Percentiles rank a stretch among this genome's conserved stretches.
These are phyloP conservation scores for Alauda arvensis DNA, from an alignment of 2,797 vertebrate genomes.

Conservation along the genomic window DNA sequence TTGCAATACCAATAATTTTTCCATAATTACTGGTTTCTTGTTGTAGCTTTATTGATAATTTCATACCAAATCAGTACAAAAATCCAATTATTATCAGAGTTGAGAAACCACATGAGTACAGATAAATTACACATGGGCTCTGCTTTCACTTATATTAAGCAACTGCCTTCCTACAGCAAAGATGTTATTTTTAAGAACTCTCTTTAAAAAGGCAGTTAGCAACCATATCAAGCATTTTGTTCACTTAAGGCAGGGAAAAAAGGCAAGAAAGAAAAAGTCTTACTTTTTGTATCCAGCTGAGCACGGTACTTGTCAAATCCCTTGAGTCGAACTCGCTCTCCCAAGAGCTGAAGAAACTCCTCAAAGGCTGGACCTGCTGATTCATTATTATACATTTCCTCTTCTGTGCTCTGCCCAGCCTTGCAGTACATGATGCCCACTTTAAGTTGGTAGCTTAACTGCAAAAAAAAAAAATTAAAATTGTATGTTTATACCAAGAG, in stretches of 20 bases:
- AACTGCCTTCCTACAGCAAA: neutral
- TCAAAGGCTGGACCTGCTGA: constrained; percentile 88
- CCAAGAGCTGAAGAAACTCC: constrained; percentile 94
- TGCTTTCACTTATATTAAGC: neutral
- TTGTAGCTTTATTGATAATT: neutral
- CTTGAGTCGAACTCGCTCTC: constrained; percentile 92
- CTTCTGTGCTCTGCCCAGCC: constrained; percentile 92
- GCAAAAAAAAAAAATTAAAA: constrained; percentile 30
- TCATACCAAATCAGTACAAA: neutral
- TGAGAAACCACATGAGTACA: neutral
- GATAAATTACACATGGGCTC: neutral
- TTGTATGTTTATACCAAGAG: neutral
- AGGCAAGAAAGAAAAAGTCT: constrained; percentile 26
- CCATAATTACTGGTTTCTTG: neutral
- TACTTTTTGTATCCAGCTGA: constrained; percentile 95
- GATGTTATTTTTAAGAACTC: neutral
- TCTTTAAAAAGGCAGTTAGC: neutral
- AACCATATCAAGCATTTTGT: neutral
- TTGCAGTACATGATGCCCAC: constrained; percentile 97
- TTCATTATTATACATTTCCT: constrained; percentile 99
- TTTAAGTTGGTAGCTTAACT: constrained; percentile 96
- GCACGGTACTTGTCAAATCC: constrained; percentile 95
- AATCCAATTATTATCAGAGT: neutral
- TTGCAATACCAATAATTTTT: neutral
- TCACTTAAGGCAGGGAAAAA: neutral